Conservation (phyloP, 2,113 vertebrate species). For the Scortum barcoo region DNA sequence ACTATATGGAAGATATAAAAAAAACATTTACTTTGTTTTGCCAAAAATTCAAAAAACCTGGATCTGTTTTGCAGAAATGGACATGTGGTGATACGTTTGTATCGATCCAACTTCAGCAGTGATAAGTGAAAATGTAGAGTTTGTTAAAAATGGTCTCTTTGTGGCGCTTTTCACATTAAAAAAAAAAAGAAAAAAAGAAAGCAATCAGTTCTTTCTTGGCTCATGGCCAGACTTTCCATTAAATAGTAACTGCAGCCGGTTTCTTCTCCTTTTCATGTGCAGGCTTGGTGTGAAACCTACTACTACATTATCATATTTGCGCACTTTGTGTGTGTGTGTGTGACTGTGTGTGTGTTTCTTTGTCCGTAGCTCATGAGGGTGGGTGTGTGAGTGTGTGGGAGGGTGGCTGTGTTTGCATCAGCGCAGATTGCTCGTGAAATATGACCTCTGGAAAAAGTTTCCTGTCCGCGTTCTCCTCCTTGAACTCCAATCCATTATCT, state of each 20-base stretch:
- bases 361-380: constrained; percentile 3
- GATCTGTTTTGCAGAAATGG: not conserved
- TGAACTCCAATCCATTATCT: constrained; percentile 74
- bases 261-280: constrained; percentile 7
- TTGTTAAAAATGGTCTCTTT: not conserved
- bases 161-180: not conserved
- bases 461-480: constrained; percentile 58
- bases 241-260: not conserved
- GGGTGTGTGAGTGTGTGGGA: not conserved
- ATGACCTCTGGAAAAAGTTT: constrained; percentile 69
- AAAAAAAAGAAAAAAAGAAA: too few relatives aligned
- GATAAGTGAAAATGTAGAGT: not conserved
- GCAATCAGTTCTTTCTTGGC: not conserved
- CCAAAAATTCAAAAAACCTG: too few relatives aligned
- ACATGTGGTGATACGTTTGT: not conserved
- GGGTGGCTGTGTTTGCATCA: constrained; percentile 29
- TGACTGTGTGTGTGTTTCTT: constrained; percentile 6
- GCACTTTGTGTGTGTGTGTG: not conserved
- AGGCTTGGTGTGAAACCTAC: constrained; percentile 39
- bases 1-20: too few relatives aligned
- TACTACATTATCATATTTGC: not conserved
- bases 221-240: not conserved
- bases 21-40: too few relatives aligned
- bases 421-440: constrained; percentile 65
- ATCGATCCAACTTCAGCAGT: not conserved